Evolutionary conservation across 2,797 vertebrate species (phyloP).

Genomic region (Carapus acus): DNA sequence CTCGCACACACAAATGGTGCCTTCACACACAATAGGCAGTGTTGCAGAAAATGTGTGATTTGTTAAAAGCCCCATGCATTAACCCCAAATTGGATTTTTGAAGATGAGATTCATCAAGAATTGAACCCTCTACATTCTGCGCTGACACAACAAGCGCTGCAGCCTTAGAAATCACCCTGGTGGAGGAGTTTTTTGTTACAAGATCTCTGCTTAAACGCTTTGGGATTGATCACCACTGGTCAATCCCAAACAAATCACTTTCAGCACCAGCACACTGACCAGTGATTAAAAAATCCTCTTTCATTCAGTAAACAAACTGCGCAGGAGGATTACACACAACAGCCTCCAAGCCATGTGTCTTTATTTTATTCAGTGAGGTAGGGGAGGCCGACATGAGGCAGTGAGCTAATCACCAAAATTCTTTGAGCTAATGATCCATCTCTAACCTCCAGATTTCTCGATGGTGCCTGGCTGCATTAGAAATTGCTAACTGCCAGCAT

Average conservation of each 20-base stretch:
- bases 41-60: neutral
- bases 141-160: conserved; percentile 37
- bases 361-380: conserved; percentile 42
- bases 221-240: conserved; percentile 5
- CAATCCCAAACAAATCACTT: conserved; percentile 22
- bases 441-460: conserved; percentile 33
- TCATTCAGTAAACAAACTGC: conserved; percentile 32
- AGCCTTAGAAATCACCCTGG: conserved; percentile 39
- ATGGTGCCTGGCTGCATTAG: conserved; percentile 35
- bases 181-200: conserved; percentile 28
- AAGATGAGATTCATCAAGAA: conserved; percentile 10
- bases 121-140: conserved; percentile 9
- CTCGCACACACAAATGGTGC: too few relatives aligned
- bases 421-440: conserved; percentile 48
- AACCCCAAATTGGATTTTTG: neutral
- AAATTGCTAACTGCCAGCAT: conserved; percentile 35
- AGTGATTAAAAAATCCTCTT: conserved; percentile 3
- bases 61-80: neutral
- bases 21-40: too few relatives aligned
- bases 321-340: conserved; percentile 34
- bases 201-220: conserved; percentile 35
- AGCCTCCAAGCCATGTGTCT: conserved; percentile 27
- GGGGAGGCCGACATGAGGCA: conserved; percentile 40
- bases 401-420: conserved; percentile 54
- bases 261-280: conserved; percentile 8